Conservation (phyloP, 1,140 invertebrate genomes). For the Danaus melanippus region DNA sequence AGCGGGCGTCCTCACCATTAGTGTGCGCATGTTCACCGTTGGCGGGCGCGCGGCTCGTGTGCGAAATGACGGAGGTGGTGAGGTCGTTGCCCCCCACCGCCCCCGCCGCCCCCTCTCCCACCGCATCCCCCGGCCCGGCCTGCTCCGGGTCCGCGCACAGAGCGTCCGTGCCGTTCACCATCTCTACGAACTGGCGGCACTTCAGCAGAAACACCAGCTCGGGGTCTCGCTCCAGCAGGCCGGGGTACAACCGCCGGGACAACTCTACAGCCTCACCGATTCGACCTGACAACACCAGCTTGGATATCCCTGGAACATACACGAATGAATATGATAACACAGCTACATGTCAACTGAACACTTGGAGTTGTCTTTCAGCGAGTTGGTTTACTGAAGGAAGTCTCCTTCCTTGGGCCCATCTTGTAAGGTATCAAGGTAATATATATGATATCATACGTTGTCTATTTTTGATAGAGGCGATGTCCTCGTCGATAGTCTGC, state of each 20-base stretch:
- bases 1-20: slow-evolving; percentile 36
- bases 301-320: slow-evolving; percentile 86
- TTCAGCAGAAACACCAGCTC: slow-evolving; percentile 95
- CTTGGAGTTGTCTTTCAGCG: no score
- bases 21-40: slow-evolving; percentile 38
- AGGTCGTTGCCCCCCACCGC: slow-evolving; percentile 42
- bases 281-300: slow-evolving; percentile 90
- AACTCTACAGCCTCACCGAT: slow-evolving; percentile 96
- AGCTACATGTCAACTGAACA: neutral
- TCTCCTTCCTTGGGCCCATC: no score
- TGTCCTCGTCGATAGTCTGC: slow-evolving; percentile 93
- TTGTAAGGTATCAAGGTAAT: neutral
- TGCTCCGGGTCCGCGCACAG: slow-evolving; percentile 63
- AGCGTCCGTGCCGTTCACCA: slow-evolving; percentile 88
- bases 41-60: slow-evolving; percentile 43
- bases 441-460: slow-evolving; percentile 82
- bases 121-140: slow-evolving; percentile 17
- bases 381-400: no score
- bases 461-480: slow-evolving; percentile 96
- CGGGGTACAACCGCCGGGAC: slow-evolving; percentile 91
- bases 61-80: slow-evolving; percentile 61
- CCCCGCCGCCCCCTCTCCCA: slow-evolving; percentile 21
- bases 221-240: slow-evolving; percentile 89
- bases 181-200: slow-evolving; percentile 98
- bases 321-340: neutral